A percentile compares a stretch with the other conserved stretches of the same genome.
Conservation (phyloP, 1,140 invertebrate genomes). For the Drosophila bocki region DNA sequence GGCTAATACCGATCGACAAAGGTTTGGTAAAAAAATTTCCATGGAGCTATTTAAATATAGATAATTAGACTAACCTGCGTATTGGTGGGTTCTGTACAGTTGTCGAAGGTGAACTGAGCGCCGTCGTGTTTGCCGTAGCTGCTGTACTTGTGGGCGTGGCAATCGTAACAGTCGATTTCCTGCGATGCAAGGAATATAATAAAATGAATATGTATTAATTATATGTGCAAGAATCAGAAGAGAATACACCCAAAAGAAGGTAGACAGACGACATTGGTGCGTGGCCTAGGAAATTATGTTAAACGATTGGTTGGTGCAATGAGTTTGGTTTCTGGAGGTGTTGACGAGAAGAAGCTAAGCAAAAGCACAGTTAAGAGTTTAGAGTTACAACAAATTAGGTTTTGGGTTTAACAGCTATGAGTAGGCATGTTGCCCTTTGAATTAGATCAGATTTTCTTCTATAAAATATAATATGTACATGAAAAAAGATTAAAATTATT, state of each 20-base stretch:
- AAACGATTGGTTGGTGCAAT: conserved; percentile 68
- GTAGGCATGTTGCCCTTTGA: conserved; percentile 17
- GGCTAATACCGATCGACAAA: conserved; percentile 51
- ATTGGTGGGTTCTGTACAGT: conserved; percentile 76
- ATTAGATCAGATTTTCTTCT: conserved; percentile 30
- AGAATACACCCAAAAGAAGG: conserved; percentile 16
- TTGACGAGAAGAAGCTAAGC: conserved; percentile 65
- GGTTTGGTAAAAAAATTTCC: conserved; percentile 15
- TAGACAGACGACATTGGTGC: conserved; percentile 78
- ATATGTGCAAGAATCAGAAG: conserved; percentile 2
- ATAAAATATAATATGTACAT: background rate
- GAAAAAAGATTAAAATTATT: background rate
- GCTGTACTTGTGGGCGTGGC: conserved; percentile 60
- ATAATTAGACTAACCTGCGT: conserved; percentile 63
- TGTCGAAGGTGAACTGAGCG: conserved; percentile 68
- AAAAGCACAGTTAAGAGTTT: conserved; percentile 59
- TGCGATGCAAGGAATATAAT: conserved; percentile 24
- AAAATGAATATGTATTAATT: conserved; percentile 1
- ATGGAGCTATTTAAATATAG: background rate
- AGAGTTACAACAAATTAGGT: conserved; percentile 41
- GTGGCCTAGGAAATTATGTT: conserved; percentile 71
- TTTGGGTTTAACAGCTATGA: conserved; percentile 38
- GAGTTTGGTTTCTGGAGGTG: conserved; percentile 53
- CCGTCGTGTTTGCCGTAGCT: conserved; percentile 61
- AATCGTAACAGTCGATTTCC: conserved; percentile 67